phyloP scores from a whole-genome alignment of 92 coral and sea anemone species.

The Paramuricea clavata region DNA sequence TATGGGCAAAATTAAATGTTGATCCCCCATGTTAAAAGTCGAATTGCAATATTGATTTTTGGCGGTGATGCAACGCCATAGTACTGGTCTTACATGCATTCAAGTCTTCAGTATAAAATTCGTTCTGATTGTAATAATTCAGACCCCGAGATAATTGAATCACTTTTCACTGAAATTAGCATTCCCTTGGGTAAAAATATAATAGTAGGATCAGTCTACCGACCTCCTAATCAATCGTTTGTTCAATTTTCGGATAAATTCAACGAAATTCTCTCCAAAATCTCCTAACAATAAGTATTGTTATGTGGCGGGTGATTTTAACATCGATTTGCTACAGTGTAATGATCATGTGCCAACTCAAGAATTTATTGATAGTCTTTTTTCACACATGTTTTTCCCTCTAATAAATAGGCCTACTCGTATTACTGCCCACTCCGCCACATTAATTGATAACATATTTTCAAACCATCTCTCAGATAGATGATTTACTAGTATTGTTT shows the following conservation, averaged over 20 bases:
- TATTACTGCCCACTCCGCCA: too few species aligned
- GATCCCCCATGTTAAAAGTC: too few species aligned
- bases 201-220: slow-evolving; percentile 53
- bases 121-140: slow-evolving; percentile 60
- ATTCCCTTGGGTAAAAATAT: slow-evolving; percentile 58
- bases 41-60: too few species aligned
- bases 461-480: too few species aligned
- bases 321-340: slow-evolving; percentile 40
- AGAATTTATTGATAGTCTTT: too few species aligned
- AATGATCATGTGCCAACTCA: slow-evolving; percentile 29
- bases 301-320: slow-evolving; percentile 51
- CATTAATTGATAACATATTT: too few species aligned
- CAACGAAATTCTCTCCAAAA: too few species aligned
- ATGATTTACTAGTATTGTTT: too few species aligned
- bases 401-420: slow-evolving; percentile 35
- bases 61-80: too few species aligned
- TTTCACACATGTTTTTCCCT: slow-evolving; percentile 47
- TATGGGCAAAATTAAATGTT: too few species aligned
- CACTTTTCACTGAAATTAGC: slow-evolving; percentile 45
- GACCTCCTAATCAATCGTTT: slow-evolving; percentile 59
- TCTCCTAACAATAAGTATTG: not conserved
- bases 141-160: slow-evolving; percentile 53
- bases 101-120: slow-evolving; percentile 34
- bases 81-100: slow-evolving; percentile 23
- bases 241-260: too few species aligned